Evolutionary conservation across 2,797 vertebrate genomes (phyloP).

Genomic region (Enteromius viviparus): DNA sequence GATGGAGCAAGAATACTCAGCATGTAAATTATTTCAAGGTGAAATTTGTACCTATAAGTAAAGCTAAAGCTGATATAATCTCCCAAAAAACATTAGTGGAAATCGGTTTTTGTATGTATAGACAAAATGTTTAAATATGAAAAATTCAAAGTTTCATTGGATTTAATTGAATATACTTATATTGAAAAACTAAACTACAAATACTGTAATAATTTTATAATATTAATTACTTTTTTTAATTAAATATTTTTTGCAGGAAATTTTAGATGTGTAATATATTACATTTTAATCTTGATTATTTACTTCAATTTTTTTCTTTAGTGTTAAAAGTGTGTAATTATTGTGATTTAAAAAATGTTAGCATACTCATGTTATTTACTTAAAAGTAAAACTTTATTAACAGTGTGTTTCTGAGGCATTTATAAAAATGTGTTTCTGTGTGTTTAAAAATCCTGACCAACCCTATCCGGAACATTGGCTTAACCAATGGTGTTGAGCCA

Average conservation of each 20-base stretch:
- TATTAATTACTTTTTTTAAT: not conserved
- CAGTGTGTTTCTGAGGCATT: not conserved
- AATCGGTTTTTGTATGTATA: not conserved
- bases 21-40: not conserved
- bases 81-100: not conserved
- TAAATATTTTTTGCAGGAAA: too few relatives aligned
- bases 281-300: not conserved
- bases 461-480: not conserved
- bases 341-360: not conserved
- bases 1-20: conserved; percentile 10
- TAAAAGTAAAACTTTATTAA: not conserved
- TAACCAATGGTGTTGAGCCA: not conserved
- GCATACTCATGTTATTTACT: not conserved
- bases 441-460: not conserved
- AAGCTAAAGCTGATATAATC: not conserved
- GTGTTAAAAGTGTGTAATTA: not conserved
- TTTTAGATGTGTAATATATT: too few relatives aligned
- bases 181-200: not conserved
- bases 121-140: too few relatives aligned
- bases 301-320: not conserved
- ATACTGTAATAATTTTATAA: not conserved
- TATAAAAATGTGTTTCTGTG: not conserved
- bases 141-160: not conserved
- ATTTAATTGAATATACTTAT: not conserved
- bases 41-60: not conserved